Base-by-base conservation (phyloP, 2,888 invertebrate genomes). In the Tipula confusa region DNA sequence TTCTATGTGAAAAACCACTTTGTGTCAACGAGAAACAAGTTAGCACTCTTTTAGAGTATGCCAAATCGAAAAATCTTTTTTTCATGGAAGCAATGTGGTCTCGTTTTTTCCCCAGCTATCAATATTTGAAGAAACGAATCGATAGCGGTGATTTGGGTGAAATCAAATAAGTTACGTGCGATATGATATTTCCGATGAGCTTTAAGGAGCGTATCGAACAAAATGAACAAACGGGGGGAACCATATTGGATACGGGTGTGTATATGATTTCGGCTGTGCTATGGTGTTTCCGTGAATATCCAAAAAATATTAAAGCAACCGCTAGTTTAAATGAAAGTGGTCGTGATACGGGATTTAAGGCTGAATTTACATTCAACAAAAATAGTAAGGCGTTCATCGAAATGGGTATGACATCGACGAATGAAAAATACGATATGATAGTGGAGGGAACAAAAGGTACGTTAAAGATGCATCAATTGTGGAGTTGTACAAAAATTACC, bases 51-150 rank as follows among this genome's bases (percentile, higher is more conserved):
- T 89, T 96, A 11, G 90, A 92, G 24, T 87, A 93, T 0, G 96
- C 97, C 0, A 92, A 91, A 87, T 88, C 91, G 29, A 94, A 94
- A 86, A 94, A 94, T 5, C 88, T 94, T 0, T 96, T 97, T 87
- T 88, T 96, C 0, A 96, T 96, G 96, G 97, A 97, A 91, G 97
- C 94, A 0, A 91, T 96, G n/a, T 98, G 97, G 97, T 95, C 95
- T 0, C 91, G 97, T 36, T 96, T 92, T 87, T 93, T 96, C 84
- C 97, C 97, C 0, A 91, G 92, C 0, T 97, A 97, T 87, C 90
- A 92, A 81, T 92, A 92, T 85, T 87, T 97, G 82, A 92, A 92
- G 83, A 91, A 94, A 86, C 92, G 93, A 86, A 91, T 97, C 3
- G 89, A 91, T 0, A 87, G 90, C 0, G 94, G 94, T 1, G 91